These are phyloP conservation scores for Caerostris extrusa DNA, from an alignment of 1,140 invertebrate genomes.

Conservation along the genomic window DNA sequence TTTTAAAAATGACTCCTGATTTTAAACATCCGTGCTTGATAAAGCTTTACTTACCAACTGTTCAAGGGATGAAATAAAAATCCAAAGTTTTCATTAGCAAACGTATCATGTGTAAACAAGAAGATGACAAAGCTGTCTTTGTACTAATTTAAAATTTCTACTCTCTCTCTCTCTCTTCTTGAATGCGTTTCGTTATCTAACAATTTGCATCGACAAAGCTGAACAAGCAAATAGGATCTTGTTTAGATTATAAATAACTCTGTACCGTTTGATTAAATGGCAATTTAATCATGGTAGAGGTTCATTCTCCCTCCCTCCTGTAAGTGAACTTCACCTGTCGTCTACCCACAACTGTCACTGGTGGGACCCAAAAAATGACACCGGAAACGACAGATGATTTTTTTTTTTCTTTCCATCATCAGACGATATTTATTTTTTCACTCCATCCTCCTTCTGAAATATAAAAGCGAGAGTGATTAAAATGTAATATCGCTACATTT, in stretches of 20 bases:
- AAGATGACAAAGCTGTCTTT: not conserved
- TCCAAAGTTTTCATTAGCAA: no score
- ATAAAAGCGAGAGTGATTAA: not conserved
- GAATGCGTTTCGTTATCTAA: not conserved
- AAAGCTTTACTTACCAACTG: not conserved
- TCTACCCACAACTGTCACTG: constrained; percentile 58
- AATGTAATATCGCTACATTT: not conserved
- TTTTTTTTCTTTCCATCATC: not conserved
- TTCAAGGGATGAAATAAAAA: no score
- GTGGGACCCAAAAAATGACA: constrained; percentile 2
- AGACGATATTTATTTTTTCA: constrained; percentile 23
- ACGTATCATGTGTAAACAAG: not conserved
- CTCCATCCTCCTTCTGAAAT: not conserved
- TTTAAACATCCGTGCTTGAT: no score
- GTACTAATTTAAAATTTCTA: not conserved
- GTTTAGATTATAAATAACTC: not conserved
- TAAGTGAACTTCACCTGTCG: constrained; percentile 43
- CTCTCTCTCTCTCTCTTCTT: not conserved
- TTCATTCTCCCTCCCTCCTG: not conserved
- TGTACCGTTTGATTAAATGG: not conserved
- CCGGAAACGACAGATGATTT: constrained; percentile 39
- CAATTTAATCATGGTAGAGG: no score
- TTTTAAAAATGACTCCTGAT: no score
- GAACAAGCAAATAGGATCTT: not conserved
- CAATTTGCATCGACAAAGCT: not conserved